Conservation (phyloP, 2,797 vertebrate species). For the Varecia variegata region DNA sequence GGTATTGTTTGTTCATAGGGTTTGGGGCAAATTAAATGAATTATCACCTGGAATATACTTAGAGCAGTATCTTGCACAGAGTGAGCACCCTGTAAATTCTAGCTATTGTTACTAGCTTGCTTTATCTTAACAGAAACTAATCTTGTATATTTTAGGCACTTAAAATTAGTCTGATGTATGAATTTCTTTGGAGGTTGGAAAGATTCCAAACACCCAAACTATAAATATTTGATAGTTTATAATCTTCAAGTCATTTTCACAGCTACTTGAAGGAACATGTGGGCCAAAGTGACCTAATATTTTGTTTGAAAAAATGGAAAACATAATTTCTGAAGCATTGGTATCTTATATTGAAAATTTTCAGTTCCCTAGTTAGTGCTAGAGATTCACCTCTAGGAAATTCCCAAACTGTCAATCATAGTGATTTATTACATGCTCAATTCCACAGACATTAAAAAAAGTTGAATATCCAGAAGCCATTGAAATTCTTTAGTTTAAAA, state of each 20-base stretch:
- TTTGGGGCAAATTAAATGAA: not conserved
- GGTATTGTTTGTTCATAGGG: not conserved
- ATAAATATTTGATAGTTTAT: constrained; percentile 53
- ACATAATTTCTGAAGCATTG: constrained; percentile 63
- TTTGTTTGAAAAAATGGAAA: constrained; percentile 66
- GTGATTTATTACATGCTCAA: constrained; percentile 67
- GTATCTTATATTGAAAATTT: constrained; percentile 42
- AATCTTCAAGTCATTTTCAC: constrained; percentile 40
- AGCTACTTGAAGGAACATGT: constrained; percentile 16
- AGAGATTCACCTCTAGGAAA: constrained; percentile 65
- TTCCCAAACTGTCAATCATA: constrained; percentile 70
- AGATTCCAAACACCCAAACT: constrained; percentile 4
- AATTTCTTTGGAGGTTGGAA: constrained; percentile 24
- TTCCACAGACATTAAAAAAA: constrained; percentile 62
- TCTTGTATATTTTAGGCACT: not conserved
- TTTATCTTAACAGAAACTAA: not conserved
- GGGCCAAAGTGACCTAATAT: constrained; percentile 25
- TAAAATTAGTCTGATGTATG: constrained; percentile 19
- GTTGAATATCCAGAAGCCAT: constrained; percentile 64
- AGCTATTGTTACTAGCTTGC: not conserved
- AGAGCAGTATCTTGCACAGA: not conserved
- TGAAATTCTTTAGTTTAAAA: constrained; percentile 69
- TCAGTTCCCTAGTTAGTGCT: constrained; percentile 35
- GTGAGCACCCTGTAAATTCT: not conserved
- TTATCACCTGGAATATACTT: not conserved